Evolutionary conservation across 2,888 invertebrate genomes (phyloP).

Genomic region (Camptogramma bilineatum): DNA sequence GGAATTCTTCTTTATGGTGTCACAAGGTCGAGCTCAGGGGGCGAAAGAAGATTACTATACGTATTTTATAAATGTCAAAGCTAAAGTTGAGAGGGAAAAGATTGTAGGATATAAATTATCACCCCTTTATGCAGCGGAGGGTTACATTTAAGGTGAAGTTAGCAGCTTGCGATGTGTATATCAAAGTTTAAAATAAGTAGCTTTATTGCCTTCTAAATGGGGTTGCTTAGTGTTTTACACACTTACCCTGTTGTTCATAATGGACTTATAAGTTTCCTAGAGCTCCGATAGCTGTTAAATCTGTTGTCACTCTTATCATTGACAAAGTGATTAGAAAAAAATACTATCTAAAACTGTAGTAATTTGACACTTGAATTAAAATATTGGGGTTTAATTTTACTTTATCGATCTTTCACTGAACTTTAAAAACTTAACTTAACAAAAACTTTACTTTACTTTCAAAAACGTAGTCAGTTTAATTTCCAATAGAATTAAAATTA

Average conservation of each 20-base stretch:
- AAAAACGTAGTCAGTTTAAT: not conserved
- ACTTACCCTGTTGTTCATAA: not conserved
- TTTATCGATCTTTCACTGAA: not conserved
- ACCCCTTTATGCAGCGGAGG: conserved; percentile 38
- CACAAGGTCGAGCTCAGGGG: conserved; percentile 42
- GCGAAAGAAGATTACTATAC: conserved; percentile 44
- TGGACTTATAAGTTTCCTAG: not conserved
- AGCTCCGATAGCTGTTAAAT: not conserved
- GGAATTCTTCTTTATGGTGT: conserved; percentile 45
- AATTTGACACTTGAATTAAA: too few species aligned
- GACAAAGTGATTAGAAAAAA: too few species aligned
- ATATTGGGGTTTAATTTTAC: too few species aligned
- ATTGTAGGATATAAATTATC: conserved; percentile 46
- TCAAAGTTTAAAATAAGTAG: conserved; percentile 28
- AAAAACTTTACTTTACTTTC: not conserved
- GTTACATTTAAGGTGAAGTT: conserved; percentile 40
- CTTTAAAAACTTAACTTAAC: too few species aligned
- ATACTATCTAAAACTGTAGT: too few species aligned
- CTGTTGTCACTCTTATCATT: too few species aligned
- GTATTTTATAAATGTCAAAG: conserved; percentile 47
- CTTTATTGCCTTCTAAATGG: conserved; percentile 19
- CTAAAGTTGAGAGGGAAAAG: conserved; percentile 50
- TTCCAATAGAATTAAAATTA: not conserved
- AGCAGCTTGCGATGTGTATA: conserved; percentile 35
- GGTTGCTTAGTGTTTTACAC: conserved; percentile 12